Evolutionary conservation across 2,888 invertebrate genomes (phyloP), one percentile per base, ranked within the genome.

Genomic region (Toxonevra muliebris): DNA sequence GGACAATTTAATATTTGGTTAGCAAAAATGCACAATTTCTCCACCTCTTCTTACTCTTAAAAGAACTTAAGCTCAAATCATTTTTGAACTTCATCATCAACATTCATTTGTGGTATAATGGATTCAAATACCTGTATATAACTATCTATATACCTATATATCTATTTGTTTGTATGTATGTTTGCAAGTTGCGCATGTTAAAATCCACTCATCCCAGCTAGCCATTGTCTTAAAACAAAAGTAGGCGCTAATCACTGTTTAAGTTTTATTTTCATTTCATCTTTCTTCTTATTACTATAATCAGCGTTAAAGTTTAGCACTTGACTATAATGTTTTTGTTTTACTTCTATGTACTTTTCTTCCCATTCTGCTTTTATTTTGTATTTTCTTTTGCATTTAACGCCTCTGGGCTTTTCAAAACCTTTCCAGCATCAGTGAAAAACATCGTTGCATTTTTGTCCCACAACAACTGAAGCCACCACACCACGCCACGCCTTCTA

Each of bases 71-170:
- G 30, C 30, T 30, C 30, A 30, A 30, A 4, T 2, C 30, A 43
- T 52, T 54, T 42, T 54, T 15, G 42, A 20, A 41, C 48, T 55
- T 17, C 53, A 61, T 10, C 53, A 17, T 52, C 20, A 57, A 61
- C 45, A 57, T 68, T 70, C 71, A 74, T 71, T 77, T 79, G 71
- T 77, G 78, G 71, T 75, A 69, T 74, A 72, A 71, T 74, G 74
- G 65, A 78, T 79, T 78, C 75, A 78, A 78, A 79, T 78, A 75
- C 68, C 68, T 52, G 10, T 19, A 30, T 9, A 30, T 13, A 55
- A 30, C 11, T 20, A 19, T 55, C 8, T 4, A 55, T 17, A 12
- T 55, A 20, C 3, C 0, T 8, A 15, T 8, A 7, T 54, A 54
- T 30, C 19, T n/a, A 8, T 55, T n/a, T 55, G 30, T 57, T 17